Base-by-base conservation (phyloP, 2,797 vertebrate species). In the Malurus splendens region DNA sequence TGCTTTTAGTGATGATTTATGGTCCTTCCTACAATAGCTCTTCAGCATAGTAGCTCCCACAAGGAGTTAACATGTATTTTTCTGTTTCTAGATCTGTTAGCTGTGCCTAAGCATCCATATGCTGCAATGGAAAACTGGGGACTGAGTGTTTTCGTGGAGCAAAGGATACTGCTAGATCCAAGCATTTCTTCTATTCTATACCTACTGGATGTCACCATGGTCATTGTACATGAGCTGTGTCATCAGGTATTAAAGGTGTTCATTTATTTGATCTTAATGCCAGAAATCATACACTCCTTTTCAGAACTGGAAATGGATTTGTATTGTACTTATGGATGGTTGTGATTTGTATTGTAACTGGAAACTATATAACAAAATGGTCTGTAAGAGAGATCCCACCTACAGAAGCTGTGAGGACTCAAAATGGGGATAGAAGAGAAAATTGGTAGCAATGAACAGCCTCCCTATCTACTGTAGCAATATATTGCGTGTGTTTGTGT, bases 111-210 rank as follows among this genome's bases (percentile, higher is more conserved):
- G 94, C 99, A 99, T 93, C 99, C 99, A 1, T 99, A 99, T 81
- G 98, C 99, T 75, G 99, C 99, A 92, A 99, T 99, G 99, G 99
- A 99, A 97, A 99, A 99, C 97, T 99, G 99, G 99, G 99, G 99
- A 59, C 97, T 99, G 92, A 99, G 98, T 94, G 98, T 99, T 90
- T 99, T 99, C 64, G 98, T 99, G 97, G 99, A 99, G 94, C 99
- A 99, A 97, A 99, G 98, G 97, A 98, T 99, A 97, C 97, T 99
- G 44, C 95, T 99, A 97, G 99, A 99, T 94, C 98, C 98, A 15
- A 98, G 98, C 82, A 98, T 99, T 95, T 99, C 99, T 60, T 99
- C 99, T 56, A 98, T 98, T 89, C 98, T 98, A 87, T 99, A 99
- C 93, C 98, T 99, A 94, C 98, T 99, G 98, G 99, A 99, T 97